phyloP scores from a whole-genome alignment of 2,888 invertebrate genomes.

The Elmis aenea region DNA sequence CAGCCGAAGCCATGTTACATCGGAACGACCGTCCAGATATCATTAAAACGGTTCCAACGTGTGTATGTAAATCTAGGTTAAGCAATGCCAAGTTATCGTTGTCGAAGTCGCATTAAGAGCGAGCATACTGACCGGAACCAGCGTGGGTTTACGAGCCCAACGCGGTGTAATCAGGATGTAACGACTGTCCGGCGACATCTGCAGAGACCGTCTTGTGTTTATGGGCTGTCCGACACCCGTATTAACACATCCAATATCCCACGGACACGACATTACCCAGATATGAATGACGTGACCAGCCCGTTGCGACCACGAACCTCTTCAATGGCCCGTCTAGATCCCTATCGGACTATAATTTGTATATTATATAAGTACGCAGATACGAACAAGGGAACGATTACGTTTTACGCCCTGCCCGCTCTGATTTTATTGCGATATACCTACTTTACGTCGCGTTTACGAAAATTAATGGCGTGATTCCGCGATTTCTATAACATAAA shows the following conservation, averaged over 20 bases:
- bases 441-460: too few species aligned
- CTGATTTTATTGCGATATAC: too few species aligned
- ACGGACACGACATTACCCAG: slow-evolving; percentile 46
- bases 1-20: too few species aligned
- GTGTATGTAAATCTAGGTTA: slow-evolving; percentile 19
- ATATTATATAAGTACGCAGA: too few species aligned
- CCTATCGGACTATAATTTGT: slow-evolving; percentile 21
- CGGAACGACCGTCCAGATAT: too few species aligned
- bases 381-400: too few species aligned
- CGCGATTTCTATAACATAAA: too few species aligned
- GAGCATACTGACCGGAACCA: slow-evolving; percentile 25
- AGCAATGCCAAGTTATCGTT: slow-evolving; percentile 23
- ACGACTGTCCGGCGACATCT: slow-evolving; percentile 45
- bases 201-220: slow-evolving; percentile 46
- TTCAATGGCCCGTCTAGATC: slow-evolving; percentile 20
- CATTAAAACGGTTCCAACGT: too few species aligned
- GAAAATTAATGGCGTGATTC: too few species aligned
- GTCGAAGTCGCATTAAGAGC: slow-evolving; percentile 17
- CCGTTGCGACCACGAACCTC: slow-evolving; percentile 20
- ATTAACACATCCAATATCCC: slow-evolving; percentile 49
- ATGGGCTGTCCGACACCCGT: slow-evolving; percentile 46
- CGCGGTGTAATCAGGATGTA: slow-evolving; percentile 43
- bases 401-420: too few species aligned
- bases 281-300: slow-evolving; percentile 49
- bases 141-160: slow-evolving; percentile 34